Conservation (phyloP, 1,140 invertebrate species). For the Propsilocerus akamusi region DNA sequence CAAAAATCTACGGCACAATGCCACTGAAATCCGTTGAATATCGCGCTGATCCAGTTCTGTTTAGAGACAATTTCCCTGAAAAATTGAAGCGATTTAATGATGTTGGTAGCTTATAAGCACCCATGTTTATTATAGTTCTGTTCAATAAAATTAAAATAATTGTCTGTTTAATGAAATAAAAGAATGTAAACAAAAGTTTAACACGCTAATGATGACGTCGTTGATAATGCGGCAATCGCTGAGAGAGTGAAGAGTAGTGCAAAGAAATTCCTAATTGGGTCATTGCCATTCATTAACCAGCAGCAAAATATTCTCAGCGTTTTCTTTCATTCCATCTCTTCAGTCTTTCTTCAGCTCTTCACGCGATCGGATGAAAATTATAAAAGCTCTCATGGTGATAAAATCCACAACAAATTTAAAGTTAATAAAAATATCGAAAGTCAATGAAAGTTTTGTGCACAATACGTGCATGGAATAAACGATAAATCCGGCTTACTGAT, state of each 20-base stretch:
- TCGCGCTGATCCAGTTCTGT: conserved; percentile 84
- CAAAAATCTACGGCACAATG: conserved; percentile 68
- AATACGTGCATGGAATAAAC: no score
- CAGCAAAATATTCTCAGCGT: neutral
- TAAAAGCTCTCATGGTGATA: no score
- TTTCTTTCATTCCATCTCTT: neutral
- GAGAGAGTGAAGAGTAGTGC: neutral
- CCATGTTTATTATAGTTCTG: no score
- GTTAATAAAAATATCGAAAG: no score
- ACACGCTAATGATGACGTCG: neutral
- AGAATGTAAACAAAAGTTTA: neutral
- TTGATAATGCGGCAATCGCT: neutral
- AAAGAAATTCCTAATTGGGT: conserved; percentile 3
- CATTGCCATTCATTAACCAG: conserved; percentile 1
- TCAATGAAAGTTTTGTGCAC: no score
- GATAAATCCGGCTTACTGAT: no score
- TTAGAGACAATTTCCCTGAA: conserved; percentile 71
- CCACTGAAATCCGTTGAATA: conserved; percentile 80
- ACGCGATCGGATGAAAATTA: neutral
- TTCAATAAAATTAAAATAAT: neutral
- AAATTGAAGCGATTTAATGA: conserved; percentile 80
- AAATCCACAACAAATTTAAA: no score
- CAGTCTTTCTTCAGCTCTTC: neutral
- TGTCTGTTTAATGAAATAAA: neutral
- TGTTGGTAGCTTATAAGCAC: conserved; percentile 67